Conservation (phyloP, 2,113 vertebrate genomes). For the Psittacula cyanocephala region DNA sequence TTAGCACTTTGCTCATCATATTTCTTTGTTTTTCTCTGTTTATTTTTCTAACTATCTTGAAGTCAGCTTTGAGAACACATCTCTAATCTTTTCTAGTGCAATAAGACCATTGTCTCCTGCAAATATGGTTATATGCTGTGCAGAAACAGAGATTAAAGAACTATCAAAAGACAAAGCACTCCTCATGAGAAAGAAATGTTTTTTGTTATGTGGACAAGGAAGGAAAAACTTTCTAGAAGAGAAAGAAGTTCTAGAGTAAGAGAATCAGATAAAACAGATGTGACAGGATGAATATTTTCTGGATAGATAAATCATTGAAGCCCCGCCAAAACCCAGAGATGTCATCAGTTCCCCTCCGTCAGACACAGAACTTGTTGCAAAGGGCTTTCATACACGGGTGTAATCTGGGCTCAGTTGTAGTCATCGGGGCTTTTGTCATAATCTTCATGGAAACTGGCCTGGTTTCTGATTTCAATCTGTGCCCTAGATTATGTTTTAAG, state of each 20-base stretch:
- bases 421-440: rapidly evolving
- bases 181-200: not conserved
- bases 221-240: not conserved
- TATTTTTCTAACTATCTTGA: slow-evolving; percentile 24
- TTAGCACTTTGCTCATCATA: not conserved
- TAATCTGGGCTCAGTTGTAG: not conserved
- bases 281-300: not conserved
- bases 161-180: slow-evolving; percentile 34
- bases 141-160: slow-evolving; percentile 36
- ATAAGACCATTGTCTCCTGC: not conserved
- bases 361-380: not conserved
- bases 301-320: not conserved
- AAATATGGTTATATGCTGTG: not conserved
- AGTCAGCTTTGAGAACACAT: not conserved
- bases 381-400: not conserved
- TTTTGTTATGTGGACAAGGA: not conserved
- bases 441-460: not conserved
- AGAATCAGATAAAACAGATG: not conserved
- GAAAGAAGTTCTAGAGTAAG: not conserved
- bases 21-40: not conserved
- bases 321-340: rapidly evolving
- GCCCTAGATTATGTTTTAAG: not conserved
- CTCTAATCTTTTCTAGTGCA: not conserved
- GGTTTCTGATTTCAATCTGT: not conserved
- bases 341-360: not conserved